phyloP scores from a whole-genome alignment of 1,140 invertebrate genomes.

The Oryzaephilus surinamensis region DNA sequence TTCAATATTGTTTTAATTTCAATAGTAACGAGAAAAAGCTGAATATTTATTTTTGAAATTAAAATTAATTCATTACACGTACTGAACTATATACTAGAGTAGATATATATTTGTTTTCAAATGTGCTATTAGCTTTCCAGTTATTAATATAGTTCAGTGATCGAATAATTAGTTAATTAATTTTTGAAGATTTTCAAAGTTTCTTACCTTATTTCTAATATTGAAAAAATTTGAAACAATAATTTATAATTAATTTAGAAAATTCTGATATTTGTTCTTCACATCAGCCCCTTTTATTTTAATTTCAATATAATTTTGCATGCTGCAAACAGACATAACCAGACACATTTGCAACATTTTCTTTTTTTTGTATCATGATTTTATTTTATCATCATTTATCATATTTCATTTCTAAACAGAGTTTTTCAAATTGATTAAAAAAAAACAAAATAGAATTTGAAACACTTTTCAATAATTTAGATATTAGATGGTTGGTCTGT shows the following conservation, averaged over 20 bases:
- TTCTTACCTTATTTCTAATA: neutral
- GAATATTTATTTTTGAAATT: too few relatives aligned
- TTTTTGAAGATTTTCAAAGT: too few relatives aligned
- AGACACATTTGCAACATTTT: slow-evolving; percentile 34
- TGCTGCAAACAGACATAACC: slow-evolving; percentile 37
- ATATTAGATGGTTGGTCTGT: slow-evolving; percentile 30
- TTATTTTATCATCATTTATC: slow-evolving; percentile 2
- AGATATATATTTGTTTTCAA: too few relatives aligned
- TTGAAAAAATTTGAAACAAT: neutral
- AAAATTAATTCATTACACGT: too few relatives aligned
- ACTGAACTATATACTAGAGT: too few relatives aligned
- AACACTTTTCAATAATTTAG: slow-evolving; percentile 4
- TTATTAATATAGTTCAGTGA: neutral
- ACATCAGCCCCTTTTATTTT: neutral
- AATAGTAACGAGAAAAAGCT: too few relatives aligned
- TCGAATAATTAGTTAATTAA: too few relatives aligned
- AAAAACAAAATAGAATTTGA: neutral
- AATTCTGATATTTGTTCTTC: too few relatives aligned
- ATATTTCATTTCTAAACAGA: neutral
- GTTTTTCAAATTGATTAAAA: neutral
- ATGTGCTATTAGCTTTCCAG: neutral
- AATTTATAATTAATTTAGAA: neutral
- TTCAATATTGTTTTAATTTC: too few relatives aligned
- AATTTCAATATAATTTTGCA: slow-evolving; percentile 13
- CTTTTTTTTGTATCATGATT: slow-evolving; percentile 5